A percentile compares a stretch with the other conserved stretches of the same genome.
These are phyloP conservation scores for Melanotaenia trifasciata DNA, from an alignment of 2,797 vertebrate species.

Conservation along the genomic window DNA sequence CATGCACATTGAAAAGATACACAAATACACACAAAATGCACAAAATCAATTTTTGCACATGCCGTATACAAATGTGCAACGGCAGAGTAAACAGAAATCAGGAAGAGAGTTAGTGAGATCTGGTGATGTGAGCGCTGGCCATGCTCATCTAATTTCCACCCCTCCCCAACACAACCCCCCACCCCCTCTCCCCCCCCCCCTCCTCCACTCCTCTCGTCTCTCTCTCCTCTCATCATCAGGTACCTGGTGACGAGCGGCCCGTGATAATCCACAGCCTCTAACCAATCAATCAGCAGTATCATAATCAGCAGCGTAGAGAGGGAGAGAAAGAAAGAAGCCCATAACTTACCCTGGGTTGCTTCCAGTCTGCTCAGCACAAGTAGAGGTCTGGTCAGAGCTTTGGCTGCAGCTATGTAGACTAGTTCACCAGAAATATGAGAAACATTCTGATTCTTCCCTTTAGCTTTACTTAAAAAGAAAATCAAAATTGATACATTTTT, in stretches of 20 bases:
- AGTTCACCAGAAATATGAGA: slow-evolving; percentile 72
- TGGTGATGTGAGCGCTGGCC: slow-evolving; percentile 73
- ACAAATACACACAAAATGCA: slow-evolving; percentile 66
- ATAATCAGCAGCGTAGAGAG: slow-evolving; percentile 84
- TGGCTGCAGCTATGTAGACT: slow-evolving; percentile 75
- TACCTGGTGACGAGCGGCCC: slow-evolving; percentile 86
- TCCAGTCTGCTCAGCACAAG: slow-evolving; percentile 85
- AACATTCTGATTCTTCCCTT: slow-evolving; percentile 69
- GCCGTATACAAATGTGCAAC: slow-evolving; percentile 71
- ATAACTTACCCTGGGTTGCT: slow-evolving; percentile 91
- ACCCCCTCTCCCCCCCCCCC: slow-evolving; percentile 22
- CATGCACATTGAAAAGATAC: slow-evolving; percentile 48
- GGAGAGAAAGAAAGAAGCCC: slow-evolving; percentile 79
- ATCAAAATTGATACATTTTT: slow-evolving; percentile 72
- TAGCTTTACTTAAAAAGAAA: slow-evolving; percentile 49
- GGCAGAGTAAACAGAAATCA: slow-evolving; percentile 75
- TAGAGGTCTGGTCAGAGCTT: slow-evolving; percentile 75
- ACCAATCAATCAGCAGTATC: slow-evolving; percentile 88
- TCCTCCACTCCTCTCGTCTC: slow-evolving; percentile 59
- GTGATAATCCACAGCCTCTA: slow-evolving; percentile 85
- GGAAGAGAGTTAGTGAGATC: slow-evolving; percentile 76
- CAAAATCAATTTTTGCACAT: slow-evolving; percentile 71
- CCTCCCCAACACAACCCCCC: slow-evolving; percentile 42
- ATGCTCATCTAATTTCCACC: slow-evolving; percentile 80
- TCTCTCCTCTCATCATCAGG: slow-evolving; percentile 85